phyloP scores from a whole-genome alignment of 1,140 invertebrate genomes.

The Glomeris maerens region DNA sequence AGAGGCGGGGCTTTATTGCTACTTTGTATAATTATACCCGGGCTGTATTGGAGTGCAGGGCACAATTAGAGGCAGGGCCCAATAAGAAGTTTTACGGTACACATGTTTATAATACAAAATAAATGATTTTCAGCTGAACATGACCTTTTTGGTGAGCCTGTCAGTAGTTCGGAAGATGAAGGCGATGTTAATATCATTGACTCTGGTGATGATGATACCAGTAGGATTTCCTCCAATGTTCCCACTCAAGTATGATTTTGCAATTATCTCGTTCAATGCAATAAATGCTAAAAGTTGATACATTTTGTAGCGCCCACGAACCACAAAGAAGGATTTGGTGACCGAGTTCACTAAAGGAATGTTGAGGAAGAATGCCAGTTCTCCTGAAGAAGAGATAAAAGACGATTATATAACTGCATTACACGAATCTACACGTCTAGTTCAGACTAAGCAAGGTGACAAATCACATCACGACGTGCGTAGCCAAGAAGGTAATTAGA shows the following conservation, averaged over 20 bases:
- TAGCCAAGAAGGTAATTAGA: conserved; percentile 4
- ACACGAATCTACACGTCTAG: conserved; percentile 5
- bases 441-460: conserved; percentile 5
- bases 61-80: too few relatives aligned
- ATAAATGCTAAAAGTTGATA: too few relatives aligned
- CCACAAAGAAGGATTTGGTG: conserved; percentile 24
- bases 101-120: too few relatives aligned
- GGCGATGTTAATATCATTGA: conserved; percentile 17
- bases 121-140: conserved; percentile 48
- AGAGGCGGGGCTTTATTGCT: too few relatives aligned
- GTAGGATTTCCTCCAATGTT: not conserved
- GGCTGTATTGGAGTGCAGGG: too few relatives aligned
- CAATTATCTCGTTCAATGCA: too few relatives aligned
- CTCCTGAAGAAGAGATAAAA: too few relatives aligned
- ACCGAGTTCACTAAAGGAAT: conserved; percentile 42
- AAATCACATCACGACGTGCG: too few relatives aligned
- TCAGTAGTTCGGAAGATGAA: conserved; percentile 56
- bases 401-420: conserved; percentile 6
- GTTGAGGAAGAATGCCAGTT: conserved; percentile 26
- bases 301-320: conserved; percentile 7
- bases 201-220: conserved; percentile 52
- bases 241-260: not conserved
- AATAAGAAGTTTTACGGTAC: too few relatives aligned
- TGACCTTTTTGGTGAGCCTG: conserved; percentile 74
- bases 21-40: too few relatives aligned